These are phyloP conservation scores for Gymnocypris eckloni DNA, from an alignment of 2,797 vertebrate species.

Conservation along the genomic window DNA sequence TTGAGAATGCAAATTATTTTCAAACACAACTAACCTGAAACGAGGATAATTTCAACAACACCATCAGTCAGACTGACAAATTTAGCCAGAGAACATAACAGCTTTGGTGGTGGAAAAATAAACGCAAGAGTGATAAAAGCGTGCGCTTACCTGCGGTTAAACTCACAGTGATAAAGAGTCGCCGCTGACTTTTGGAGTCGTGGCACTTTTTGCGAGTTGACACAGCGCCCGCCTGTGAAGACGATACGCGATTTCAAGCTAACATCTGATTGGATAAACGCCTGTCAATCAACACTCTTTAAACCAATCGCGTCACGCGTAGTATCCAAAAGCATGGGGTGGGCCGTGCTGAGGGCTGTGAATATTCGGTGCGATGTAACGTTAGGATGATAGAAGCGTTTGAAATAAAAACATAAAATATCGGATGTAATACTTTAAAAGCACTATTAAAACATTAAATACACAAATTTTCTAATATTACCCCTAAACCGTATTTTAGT, in stretches of 20 bases:
- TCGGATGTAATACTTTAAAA: background rate
- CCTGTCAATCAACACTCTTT: constrained; percentile 56
- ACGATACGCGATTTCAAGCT: background rate
- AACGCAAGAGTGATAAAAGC: background rate
- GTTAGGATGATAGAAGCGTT: constrained; percentile 21
- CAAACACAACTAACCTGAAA: background rate
- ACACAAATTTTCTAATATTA: background rate
- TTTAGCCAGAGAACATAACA: background rate
- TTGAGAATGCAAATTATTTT: background rate
- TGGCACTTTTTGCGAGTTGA: constrained; percentile 84
- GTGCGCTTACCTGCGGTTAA: constrained; percentile 60
- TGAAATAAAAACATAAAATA: constrained; percentile 18
- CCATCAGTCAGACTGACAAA: background rate
- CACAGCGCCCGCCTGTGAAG: constrained; percentile 49
- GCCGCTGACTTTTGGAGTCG: constrained; percentile 79
- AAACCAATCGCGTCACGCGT: constrained; percentile 48
- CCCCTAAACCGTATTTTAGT: background rate
- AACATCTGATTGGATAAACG: constrained; percentile 57
- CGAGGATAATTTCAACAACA: background rate
- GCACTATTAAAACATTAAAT: background rate
- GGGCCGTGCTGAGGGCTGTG: background rate
- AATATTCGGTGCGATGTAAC: background rate
- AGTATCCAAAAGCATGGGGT: constrained; percentile 16
- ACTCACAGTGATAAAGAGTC: constrained; percentile 53
- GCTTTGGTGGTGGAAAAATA: background rate